Evolutionary conservation across 2,113 vertebrate species (phyloP), one percentile per base, ranked within the genome.

Genomic region (Chroicocephalus ridibundus): DNA sequence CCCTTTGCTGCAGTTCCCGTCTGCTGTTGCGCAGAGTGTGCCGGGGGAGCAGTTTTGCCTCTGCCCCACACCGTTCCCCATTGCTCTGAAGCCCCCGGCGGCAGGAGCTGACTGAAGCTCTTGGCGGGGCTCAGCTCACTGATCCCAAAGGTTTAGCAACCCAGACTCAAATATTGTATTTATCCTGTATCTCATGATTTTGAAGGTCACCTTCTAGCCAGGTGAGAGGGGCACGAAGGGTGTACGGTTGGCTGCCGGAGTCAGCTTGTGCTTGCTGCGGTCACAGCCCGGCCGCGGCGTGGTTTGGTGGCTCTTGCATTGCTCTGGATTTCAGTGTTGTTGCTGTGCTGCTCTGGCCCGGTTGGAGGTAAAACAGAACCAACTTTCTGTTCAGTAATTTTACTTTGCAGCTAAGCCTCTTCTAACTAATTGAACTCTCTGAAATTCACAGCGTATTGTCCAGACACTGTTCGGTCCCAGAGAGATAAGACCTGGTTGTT

Each of bases 221-320:
- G 38, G 29, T 13, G 44, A 64, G 78, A 69, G 74, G 52, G 82
- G 18, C 0, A 0, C 55, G 75, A 82, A 75, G 82, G 61, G 11
- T 40, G 24, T 46, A 15, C 2, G 3, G n/a, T 52, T 65, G 26
- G 40, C 46, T 79, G 75, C 51, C 0, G 0, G n/a, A 25, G 17
- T 69, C n/a, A 85, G 57, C 42, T 52, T 2, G 2, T 75, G 34
- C 40, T 57, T 80, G 82, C 62, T 27, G 62, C 6, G 5, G 46
- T 69, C 66, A 11, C 75, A 76, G n/a, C 47, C 42, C 0, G 0
- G 20, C 54, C 66, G 36, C 4, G 0, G 13, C 0, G 1, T 36
- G 26, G 40, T 25, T 66, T 26, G 3, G 29, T 66, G 52, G 12
- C n/a, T 76, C 36, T 34, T 44, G 55, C 42, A 34, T 40, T 49